Evolutionary conservation across 2,113 vertebrate species (phyloP).

Genomic region (Aldabrachelys gigantea): DNA sequence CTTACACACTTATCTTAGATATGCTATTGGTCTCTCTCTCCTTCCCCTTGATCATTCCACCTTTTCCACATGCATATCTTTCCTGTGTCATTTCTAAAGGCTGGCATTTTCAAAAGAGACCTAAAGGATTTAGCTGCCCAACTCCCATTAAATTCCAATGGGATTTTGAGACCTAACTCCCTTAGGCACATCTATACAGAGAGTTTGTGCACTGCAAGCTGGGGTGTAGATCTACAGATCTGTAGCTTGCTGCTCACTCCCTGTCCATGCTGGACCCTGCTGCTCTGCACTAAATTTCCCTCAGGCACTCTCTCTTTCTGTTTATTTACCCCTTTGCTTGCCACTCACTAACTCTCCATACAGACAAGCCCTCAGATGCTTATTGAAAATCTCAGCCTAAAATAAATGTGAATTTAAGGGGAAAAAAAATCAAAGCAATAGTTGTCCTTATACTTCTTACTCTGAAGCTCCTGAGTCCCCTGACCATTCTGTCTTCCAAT

Average conservation of each 20-base stretch:
- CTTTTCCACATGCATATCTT: too few species aligned
- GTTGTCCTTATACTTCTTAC: not conserved
- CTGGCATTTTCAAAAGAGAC: not conserved
- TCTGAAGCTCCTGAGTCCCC: not conserved
- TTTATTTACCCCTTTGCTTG: not conserved
- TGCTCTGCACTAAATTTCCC: not conserved
- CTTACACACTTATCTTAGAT: not conserved
- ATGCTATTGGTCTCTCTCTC: not conserved
- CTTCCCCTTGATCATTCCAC: not conserved
- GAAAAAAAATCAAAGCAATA: not conserved
- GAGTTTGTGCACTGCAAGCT: not conserved
- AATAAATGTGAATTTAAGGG: not conserved
- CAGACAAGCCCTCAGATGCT: not conserved
- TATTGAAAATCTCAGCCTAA: not conserved
- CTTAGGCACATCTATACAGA: not conserved
- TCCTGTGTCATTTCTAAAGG: not conserved
- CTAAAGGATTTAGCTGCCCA: not conserved
- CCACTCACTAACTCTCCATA: not conserved
- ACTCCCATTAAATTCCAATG: not conserved
- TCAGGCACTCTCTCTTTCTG: not conserved
- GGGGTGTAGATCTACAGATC: not conserved
- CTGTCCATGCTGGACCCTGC: not conserved
- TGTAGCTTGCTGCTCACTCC: not conserved
- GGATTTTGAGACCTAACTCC: not conserved
- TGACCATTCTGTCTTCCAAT: not conserved